Evolutionary conservation across 2,888 invertebrate genomes (phyloP).

Genomic region (Odontocerum albicorne): DNA sequence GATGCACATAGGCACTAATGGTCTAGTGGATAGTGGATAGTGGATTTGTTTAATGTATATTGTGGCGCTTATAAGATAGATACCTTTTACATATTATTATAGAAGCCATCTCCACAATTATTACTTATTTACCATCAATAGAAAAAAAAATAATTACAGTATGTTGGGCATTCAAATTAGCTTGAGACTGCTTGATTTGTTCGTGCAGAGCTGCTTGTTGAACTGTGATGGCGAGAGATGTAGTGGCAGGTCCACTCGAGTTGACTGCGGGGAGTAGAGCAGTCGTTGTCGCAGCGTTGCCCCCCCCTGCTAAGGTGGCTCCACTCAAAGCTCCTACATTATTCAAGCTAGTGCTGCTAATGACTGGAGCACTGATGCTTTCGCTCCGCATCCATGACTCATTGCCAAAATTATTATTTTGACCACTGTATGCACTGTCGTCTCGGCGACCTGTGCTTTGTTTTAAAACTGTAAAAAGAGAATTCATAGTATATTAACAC

Average conservation of each 20-base stretch:
- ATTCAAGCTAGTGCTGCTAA: no score
- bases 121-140: conserved; percentile 31
- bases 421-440: conserved; percentile 42
- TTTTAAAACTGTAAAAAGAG: conserved; percentile 79
- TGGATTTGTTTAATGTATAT: no score
- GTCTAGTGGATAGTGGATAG: no score
- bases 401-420: conserved; percentile 41
- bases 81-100: no score
- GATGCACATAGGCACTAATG: no score
- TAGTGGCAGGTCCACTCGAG: conserved; percentile 32
- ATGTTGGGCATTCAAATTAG: conserved; percentile 94
- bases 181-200: conserved; percentile 94
- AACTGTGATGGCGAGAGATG: conserved; percentile 51
- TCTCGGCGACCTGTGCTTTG: conserved; percentile 63
- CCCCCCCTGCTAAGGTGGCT: no score
- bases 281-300: neutral
- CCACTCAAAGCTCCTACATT: no score
- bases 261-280: conserved; percentile 40
- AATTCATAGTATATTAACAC: no score
- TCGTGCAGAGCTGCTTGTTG: conserved; percentile 85
- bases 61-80: no score
- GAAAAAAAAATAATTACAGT: conserved; percentile 60
- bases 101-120: neutral
- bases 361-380: no score
- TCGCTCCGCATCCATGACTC: conserved; percentile 1